Conservation (phyloP, 2,888 invertebrate genomes). For the Noctua comes region DNA sequence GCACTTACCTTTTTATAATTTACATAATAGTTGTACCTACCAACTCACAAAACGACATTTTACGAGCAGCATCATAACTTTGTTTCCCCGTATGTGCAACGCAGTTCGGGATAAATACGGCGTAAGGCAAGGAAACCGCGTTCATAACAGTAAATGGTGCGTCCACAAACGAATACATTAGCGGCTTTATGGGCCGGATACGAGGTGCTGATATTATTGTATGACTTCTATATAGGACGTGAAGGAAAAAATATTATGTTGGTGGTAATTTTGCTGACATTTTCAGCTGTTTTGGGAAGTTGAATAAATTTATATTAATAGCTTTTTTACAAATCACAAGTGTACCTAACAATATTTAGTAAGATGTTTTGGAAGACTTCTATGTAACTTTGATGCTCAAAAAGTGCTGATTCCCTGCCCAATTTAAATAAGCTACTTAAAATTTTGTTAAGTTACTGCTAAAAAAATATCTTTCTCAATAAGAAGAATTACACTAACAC, state of each 20-base stretch:
- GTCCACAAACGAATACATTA: slow-evolving; percentile 80
- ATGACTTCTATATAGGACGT: slow-evolving; percentile 55
- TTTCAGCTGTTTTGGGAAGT: background rate
- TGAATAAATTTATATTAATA: too few species aligned
- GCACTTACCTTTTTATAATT: background rate
- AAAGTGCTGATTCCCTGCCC: too few species aligned
- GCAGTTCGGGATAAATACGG: slow-evolving; percentile 75
- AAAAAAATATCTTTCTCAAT: too few species aligned
- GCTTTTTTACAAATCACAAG: background rate
- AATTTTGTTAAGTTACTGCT: too few species aligned
- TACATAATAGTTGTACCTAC: background rate
- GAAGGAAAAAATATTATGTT: slow-evolving; percentile 19
- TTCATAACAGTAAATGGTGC: slow-evolving; percentile 83
- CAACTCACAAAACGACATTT: slow-evolving; percentile 17
- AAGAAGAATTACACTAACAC: too few species aligned
- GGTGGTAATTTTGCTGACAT: slow-evolving; percentile 37
- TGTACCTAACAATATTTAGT: background rate
- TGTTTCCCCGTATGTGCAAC: slow-evolving; percentile 44
- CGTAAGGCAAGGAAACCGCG: slow-evolving; percentile 75
- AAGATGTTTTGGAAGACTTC: background rate
- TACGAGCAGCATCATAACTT: slow-evolving; percentile 27
- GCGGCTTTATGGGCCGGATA: slow-evolving; percentile 79
- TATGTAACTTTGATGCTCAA: too few species aligned
- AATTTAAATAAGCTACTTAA: too few species aligned
- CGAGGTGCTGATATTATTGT: slow-evolving; percentile 70